Percentiles rank a stretch among this genome's conserved stretches.
Conservation (phyloP, 2,888 invertebrate genomes). For the Aproaerema taeniolella region DNA sequence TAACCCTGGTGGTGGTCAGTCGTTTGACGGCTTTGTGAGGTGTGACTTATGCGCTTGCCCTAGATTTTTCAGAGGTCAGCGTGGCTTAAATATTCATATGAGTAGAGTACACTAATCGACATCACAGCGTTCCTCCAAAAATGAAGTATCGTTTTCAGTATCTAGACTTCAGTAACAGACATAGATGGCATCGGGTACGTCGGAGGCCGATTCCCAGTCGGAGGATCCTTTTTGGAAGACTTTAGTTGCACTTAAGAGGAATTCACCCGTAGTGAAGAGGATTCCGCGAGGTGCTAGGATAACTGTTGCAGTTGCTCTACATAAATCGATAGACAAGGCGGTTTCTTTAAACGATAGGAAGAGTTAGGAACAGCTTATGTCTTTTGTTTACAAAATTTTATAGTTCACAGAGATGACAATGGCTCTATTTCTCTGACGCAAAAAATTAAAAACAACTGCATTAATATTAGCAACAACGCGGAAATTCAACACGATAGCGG, state of each 20-base stretch:
- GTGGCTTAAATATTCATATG: too few species aligned
- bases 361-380: neutral
- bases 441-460: neutral
- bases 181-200: too few species aligned
- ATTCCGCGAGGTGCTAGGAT: neutral
- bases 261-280: neutral
- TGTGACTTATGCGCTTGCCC: too few species aligned
- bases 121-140: too few species aligned
- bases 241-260: neutral
- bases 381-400: neutral
- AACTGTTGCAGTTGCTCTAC: neutral
- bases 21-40: too few species aligned
- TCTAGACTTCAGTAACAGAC: too few species aligned
- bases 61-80: too few species aligned
- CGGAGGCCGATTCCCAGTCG: too few species aligned
- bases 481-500: neutral
- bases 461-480: neutral
- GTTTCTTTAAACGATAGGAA: neutral
- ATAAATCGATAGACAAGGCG: neutral
- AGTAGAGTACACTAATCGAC: too few species aligned
- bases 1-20: too few species aligned
- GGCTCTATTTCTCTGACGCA: neutral
- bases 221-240: neutral
- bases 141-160: too few species aligned
- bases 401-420: neutral